These are phyloP conservation scores for Nipponacmea schrenckii DNA, from an alignment of 2,888 invertebrate species.

Conservation along the genomic window DNA sequence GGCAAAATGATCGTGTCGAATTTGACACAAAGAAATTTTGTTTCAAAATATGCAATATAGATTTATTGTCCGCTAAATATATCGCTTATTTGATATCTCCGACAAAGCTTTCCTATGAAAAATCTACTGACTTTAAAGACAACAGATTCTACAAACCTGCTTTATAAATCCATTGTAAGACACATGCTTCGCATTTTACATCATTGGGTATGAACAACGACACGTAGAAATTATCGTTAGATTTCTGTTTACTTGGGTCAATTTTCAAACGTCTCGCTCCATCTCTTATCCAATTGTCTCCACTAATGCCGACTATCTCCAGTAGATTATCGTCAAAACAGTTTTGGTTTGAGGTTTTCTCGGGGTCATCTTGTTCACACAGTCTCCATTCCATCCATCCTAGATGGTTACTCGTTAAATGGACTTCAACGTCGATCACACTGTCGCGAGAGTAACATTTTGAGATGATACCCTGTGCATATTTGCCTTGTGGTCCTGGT, in stretches of 20 bases:
- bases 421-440: neutral
- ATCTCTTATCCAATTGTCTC: neutral
- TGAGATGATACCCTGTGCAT: neutral
- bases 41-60: too few relatives aligned
- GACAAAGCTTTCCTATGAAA: too few relatives aligned
- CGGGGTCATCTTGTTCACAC: neutral
- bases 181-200: neutral
- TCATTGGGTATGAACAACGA: neutral
- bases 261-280: neutral
- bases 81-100: too few relatives aligned
- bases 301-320: neutral
- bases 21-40: too few relatives aligned
- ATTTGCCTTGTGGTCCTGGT: neutral
- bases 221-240: neutral
- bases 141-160: neutral
- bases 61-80: too few relatives aligned
- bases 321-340: neutral
- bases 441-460: neutral
- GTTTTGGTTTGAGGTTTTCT: neutral
- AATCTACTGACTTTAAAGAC: too few relatives aligned
- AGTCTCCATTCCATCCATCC: constrained; percentile 1
- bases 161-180: neutral
- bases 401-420: neutral
- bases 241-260: neutral
- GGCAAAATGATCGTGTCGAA: too few relatives aligned